A percentile compares a stretch with the other conserved stretches of the same genome.
Conservation (phyloP, 2,113 vertebrate genomes). For the Pitta sordida region DNA sequence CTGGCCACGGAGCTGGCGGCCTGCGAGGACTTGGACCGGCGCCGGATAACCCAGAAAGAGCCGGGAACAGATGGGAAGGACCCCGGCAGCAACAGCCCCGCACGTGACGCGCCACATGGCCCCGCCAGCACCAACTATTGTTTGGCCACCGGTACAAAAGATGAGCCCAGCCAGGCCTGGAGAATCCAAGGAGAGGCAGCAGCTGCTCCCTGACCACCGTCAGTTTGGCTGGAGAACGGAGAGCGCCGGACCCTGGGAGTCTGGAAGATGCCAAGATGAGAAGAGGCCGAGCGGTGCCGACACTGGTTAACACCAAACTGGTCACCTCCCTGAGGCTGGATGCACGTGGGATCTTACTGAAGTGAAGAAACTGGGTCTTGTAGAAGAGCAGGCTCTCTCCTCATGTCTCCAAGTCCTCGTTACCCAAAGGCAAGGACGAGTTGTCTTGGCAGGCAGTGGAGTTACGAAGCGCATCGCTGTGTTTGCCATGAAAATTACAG, state of each 20-base stretch:
- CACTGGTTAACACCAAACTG: rapidly evolving
- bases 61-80: slow-evolving; percentile 85
- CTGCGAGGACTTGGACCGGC: slow-evolving; percentile 74
- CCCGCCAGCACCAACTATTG: slow-evolving; percentile 69
- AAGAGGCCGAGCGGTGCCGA: rapidly evolving
- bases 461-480: neutral
- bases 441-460: neutral
- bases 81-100: slow-evolving; percentile 79
- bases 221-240: neutral
- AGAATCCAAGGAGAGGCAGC: neutral
- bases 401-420: neutral
- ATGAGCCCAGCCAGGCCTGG: neutral
- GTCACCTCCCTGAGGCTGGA: neutral
- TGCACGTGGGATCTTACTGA: neutral
- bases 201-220: slow-evolving; percentile 39
- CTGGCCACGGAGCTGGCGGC: slow-evolving; percentile 82
- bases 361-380: neutral
- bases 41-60: slow-evolving; percentile 80
- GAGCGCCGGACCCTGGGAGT: neutral
- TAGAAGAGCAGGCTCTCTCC: neutral
- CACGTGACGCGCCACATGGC: slow-evolving; percentile 74
- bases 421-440: neutral
- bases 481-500: neutral
- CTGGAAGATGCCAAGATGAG: neutral
- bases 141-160: slow-evolving; percentile 63